Base-by-base conservation (phyloP, 2,888 invertebrate genomes). In the Entomobrya multifasciata region DNA sequence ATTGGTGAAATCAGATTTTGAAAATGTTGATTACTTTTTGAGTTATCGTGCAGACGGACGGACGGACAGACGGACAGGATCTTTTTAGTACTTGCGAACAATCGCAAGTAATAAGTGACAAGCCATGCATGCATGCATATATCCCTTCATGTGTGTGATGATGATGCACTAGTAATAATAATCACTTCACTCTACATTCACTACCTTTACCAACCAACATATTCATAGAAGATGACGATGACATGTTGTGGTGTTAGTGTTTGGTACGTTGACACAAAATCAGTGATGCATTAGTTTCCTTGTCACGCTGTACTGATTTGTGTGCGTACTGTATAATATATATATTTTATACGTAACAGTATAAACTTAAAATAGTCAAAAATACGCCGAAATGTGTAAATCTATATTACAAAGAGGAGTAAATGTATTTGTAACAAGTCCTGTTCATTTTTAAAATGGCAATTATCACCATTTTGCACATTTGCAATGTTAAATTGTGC, bases 181-280 rank as follows among this genome's bases (percentile, higher is more conserved):
- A 79, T 65, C 47, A 79, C 57, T 57, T 41, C 47, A 47, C 65
- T 57, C 17, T 47, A 17, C 17, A 62, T 4, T 17, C 47, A 65
- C 65, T 60, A 57, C 57, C 77, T 77, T 60, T 44, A 15, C 52
- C 36, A 20, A 36, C 49, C 52, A 22, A 78, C 49, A 36, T 36
- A 36, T 36, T 36, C 4, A 6, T 36, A 8, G 57, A 74, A 17
- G 44, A 79, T 85, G 79, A 79, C 49, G 52, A 49, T 85, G 79
- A 80, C 67, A 74, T 76, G 77, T 78, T 83, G 52, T 74, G 25
- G 76, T 80, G 77, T 76, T 65, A 25, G 36, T 62, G 74, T 52
- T 70, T 76, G 60, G 86, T 74, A 57, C 80, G 86, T 86, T 86
- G 86, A 86, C 86, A 86, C 86, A 86, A 65, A 86, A 86, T 86